These are phyloP conservation scores for Enteromius fasciolatus DNA, from an alignment of 2,797 vertebrate genomes.

Conservation along the genomic window DNA sequence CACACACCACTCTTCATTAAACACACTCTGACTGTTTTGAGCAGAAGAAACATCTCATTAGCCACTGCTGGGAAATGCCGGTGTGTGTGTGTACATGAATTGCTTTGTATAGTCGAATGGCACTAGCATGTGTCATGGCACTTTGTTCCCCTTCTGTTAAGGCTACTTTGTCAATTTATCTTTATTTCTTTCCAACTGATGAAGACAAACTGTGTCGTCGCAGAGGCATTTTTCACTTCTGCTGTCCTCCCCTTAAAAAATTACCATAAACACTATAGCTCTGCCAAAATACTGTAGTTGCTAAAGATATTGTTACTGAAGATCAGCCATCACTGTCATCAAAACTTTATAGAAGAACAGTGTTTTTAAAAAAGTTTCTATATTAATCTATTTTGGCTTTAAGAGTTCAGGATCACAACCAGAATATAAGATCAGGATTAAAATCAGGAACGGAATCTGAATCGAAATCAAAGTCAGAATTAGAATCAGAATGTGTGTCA, in stretches of 20 bases:
- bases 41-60: conserved; percentile 37
- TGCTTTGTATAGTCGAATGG: conserved; percentile 8
- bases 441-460: not conserved
- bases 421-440: not conserved
- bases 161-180: conserved; percentile 17
- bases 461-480: not conserved
- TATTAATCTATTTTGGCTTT: not conserved
- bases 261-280: not conserved
- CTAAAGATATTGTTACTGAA: not conserved
- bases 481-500: not conserved
- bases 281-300: conserved; percentile 10
- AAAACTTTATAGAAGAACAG: not conserved
- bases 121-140: conserved; percentile 27
- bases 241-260: conserved; percentile 18
- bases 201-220: conserved; percentile 25
- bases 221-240: conserved; percentile 17
- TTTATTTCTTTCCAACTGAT: conserved; percentile 32
- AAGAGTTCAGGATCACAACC: not conserved
- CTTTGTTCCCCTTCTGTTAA: conserved; percentile 11
- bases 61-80: conserved; percentile 21
- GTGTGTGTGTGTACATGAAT: not conserved
- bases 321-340: not conserved
- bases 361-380: not conserved
- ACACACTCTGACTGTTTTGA: conserved; percentile 43
- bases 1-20: conserved; percentile 44